Evolutionary conservation across 1,140 invertebrate genomes (phyloP), one percentile per base, ranked within the genome.

Genomic region (Littorina saxatilis): DNA sequence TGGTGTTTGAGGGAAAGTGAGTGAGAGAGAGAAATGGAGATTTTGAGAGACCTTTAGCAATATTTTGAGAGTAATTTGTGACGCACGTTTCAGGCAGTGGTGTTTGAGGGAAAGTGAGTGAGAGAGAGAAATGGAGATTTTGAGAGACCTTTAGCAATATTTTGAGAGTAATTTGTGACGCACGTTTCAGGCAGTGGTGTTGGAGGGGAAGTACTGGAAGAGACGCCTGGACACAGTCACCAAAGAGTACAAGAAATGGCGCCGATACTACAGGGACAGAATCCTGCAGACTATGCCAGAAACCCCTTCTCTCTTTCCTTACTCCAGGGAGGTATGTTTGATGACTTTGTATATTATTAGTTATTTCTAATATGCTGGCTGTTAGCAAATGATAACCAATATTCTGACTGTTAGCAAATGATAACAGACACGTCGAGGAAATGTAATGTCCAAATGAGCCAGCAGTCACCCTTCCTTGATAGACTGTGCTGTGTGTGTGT

Each of bases 161-260:
- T 39, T n/a, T 27, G 43, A 47, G 1, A 74, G 72, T 23, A 74
- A 20, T 74, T 13, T 47, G 13, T 47, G 15, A 20, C 15, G 47
- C 83, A 84, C 82, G 84, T 92, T 92, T 82, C 91, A 97, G 97
- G 96, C 97, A 86, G 96, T 98, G 79, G 96, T 99, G 80, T 94
- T 99, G 88, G 98, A 99, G 94, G 98, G 98, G 63, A 99, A 99
- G 94, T 99, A 99, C 93, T 99, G 99, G 98, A 99, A 99, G 94
- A 93, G 99, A 91, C 95, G 98, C 93, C 94, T 98, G 78, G 96
- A 98, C 86, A 98, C 97, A 32, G 98, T 99, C 29, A 98, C 97
- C 88, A 97, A 98, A 76, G 99, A 99, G 93, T 99, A 99, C 93
- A 99, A 99, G 94, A 98, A 98, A 96, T 99, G 99, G 99, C 95